These are phyloP conservation scores for Diadema setosum DNA, from an alignment of 35 echinoderm and acorn worm genomes.

Conservation along the genomic window DNA sequence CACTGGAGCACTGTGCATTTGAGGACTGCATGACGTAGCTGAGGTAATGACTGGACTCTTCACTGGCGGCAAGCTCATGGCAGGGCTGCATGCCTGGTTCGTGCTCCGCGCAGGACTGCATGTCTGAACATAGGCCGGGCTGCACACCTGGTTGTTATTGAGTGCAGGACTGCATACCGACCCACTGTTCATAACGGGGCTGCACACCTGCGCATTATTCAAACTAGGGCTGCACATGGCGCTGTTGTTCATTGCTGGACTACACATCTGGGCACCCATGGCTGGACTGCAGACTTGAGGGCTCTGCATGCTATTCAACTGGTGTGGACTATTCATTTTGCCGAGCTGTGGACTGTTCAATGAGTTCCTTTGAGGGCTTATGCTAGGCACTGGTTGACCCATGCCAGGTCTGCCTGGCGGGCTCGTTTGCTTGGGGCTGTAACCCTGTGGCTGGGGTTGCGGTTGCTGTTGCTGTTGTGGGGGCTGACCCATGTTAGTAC, in stretches of 20 bases:
- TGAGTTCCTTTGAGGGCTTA: slow-evolving; percentile 67
- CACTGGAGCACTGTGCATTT: slow-evolving; percentile 64
- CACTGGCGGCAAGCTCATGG: slow-evolving; percentile 2
- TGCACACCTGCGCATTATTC: slow-evolving; percentile 52
- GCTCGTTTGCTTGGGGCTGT: slow-evolving; percentile 23
- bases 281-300: slow-evolving; percentile 60
- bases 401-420: neutral
- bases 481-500: slow-evolving; percentile 20
- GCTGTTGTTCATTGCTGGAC: slow-evolving; percentile 43
- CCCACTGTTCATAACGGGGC: slow-evolving; percentile 45
- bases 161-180: slow-evolving; percentile 49
- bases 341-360: slow-evolving; percentile 71
- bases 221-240: slow-evolving; percentile 28
- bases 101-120: neutral
- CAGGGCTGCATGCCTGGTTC: slow-evolving; percentile 39
- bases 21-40: slow-evolving; percentile 56
- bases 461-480: neutral
- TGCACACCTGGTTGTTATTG: slow-evolving; percentile 55
- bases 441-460: neutral
- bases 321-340: slow-evolving; percentile 80
- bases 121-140: slow-evolving; percentile 17
- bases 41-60: slow-evolving; percentile 16
- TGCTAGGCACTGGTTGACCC: slow-evolving; percentile 25
- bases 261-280: slow-evolving; percentile 48
- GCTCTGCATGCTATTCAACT: slow-evolving; percentile 78